Evolutionary conservation across 2,888 invertebrate species (phyloP).

Genomic region (Drosophila buzzatii): DNA sequence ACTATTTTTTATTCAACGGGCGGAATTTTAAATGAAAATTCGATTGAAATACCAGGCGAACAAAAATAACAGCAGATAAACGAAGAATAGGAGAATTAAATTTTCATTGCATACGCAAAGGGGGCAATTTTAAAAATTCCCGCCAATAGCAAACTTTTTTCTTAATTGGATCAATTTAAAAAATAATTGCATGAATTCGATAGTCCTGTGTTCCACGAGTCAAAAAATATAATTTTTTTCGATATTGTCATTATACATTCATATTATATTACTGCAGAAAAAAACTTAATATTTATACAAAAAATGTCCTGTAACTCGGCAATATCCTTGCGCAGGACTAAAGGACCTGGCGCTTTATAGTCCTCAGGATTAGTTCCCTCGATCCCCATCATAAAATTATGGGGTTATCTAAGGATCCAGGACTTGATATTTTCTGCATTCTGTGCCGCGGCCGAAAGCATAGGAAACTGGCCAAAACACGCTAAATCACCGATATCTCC

Average conservation of each 20-base stretch:
- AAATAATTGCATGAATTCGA: background rate
- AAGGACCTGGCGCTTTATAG: background rate
- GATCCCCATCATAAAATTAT: background rate
- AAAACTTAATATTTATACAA: background rate
- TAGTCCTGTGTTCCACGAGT: background rate
- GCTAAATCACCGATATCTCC: background rate
- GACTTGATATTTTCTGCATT: background rate
- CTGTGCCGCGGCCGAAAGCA: background rate
- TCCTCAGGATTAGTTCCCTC: background rate
- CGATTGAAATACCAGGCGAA: background rate
- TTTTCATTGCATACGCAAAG: background rate
- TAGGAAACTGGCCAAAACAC: conserved; percentile 1
- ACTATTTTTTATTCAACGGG: background rate
- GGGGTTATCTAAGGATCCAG: background rate
- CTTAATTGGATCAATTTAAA: background rate
- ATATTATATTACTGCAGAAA: too few relatives aligned
- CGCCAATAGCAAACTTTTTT: background rate
- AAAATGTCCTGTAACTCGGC: background rate
- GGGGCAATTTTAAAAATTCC: background rate
- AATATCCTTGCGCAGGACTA: background rate
- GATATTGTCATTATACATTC: background rate
- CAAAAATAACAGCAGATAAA: background rate
- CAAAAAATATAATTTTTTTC: background rate
- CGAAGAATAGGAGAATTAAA: background rate
- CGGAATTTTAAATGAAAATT: background rate